Base-by-base conservation (phyloP, 2,113 vertebrate genomes). In the Tapirus terrestris region DNA sequence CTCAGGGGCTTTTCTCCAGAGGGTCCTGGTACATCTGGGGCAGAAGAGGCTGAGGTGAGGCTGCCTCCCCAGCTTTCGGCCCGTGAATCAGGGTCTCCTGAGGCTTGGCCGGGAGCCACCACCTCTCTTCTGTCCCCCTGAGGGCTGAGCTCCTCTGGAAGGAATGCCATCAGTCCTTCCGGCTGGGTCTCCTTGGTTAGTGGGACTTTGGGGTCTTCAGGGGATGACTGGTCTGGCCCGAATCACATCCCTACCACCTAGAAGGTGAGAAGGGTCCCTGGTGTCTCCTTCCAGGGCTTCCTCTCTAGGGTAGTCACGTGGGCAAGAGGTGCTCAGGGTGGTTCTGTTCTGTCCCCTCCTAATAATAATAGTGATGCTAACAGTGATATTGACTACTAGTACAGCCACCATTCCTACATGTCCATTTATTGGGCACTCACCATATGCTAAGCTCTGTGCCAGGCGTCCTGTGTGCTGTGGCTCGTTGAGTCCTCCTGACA, bases 401-500 rank as follows among this genome's bases (percentile, higher is more conserved):
- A 4, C 17, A 2, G 7, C 23, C 60, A 1, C 80, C 3, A 6
- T 8, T 0, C 8, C 70, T 1, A 9, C 25, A 0, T 33, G 56
- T 12, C 56, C 39, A 13, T 23, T 43, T 2, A 0, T 2, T 1
- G 6, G 27, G 9, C 33, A 6, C 48, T 8, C 27, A 0, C 18
- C 14, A 1, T 0, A 0, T 9, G 29, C 68, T 11, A 8, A 12
- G 29, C 36, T 43, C 56, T 16, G 39, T 8, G 63, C 31, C 85
- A 0, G 39, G 39, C 9, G 11, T 4, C 60, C 61, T 6, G 36
- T 8, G 10, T 0, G 3, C 45, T 31, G 0, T 0, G 2, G 20
- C 25, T 12, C 7, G 0, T 3, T 39, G 7, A 18, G 20, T 39
- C 43, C 23, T 60, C 81, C 56, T 25, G 48, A 56, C 17, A 25